Evolutionary conservation across 2,888 invertebrate species (phyloP).

Genomic region (Synanthedon tipuliformis): DNA sequence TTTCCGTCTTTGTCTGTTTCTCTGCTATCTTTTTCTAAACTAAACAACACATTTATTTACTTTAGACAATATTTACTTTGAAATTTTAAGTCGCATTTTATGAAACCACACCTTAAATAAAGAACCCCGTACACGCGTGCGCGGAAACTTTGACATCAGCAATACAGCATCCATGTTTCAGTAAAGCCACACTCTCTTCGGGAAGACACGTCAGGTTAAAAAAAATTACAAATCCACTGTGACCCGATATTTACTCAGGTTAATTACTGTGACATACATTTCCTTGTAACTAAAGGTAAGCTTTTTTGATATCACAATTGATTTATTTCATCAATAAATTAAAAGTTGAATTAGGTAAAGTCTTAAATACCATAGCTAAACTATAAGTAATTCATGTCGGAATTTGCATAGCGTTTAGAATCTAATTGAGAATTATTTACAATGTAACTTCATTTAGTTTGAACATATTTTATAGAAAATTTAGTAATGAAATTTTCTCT

Average conservation of each 20-base stretch:
- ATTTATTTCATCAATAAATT: too few relatives aligned
- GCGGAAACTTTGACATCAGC: constrained; percentile 26
- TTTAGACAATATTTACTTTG: too few relatives aligned
- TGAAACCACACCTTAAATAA: constrained; percentile 9
- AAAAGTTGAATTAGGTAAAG: too few relatives aligned
- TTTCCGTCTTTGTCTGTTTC: too few relatives aligned
- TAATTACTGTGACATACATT: neutral
- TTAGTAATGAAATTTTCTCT: too few relatives aligned
- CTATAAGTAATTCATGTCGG: too few relatives aligned
- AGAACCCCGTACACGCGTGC: constrained; percentile 25
- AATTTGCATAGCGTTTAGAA: too few relatives aligned
- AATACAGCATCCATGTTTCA: constrained; percentile 15
- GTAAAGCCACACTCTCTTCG: constrained; percentile 12
- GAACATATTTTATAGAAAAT: too few relatives aligned
- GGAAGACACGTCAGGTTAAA: neutral
- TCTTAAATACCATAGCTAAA: too few relatives aligned
- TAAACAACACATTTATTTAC: too few relatives aligned
- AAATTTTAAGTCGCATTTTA: constrained; percentile 3
- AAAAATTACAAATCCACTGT: neutral
- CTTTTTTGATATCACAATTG: neutral
- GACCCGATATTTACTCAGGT: neutral
- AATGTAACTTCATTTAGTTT: too few relatives aligned
- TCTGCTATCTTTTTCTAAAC: neutral
- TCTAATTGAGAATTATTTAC: too few relatives aligned
- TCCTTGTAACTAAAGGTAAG: neutral